phyloP scores from a whole-genome alignment of 2,888 invertebrate genomes.

The Tigriopus californicus region DNA sequence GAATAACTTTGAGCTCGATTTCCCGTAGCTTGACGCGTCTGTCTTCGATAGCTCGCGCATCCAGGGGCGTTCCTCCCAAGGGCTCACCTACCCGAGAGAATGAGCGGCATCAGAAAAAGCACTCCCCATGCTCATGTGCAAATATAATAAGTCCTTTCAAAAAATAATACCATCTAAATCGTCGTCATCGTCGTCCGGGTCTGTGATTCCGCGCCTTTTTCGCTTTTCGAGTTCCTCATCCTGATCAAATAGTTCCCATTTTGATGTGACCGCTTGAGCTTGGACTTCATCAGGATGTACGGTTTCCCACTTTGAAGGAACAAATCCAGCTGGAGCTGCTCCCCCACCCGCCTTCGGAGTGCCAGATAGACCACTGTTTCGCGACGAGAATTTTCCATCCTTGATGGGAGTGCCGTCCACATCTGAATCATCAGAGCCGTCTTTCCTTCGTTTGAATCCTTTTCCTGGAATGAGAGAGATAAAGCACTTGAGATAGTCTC shows the following conservation, averaged over 20 bases:
- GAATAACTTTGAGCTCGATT: constrained; percentile 83
- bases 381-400: constrained; percentile 16
- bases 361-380: not conserved
- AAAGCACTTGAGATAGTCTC: too few relatives aligned
- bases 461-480: too few relatives aligned
- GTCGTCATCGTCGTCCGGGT: constrained; percentile 29
- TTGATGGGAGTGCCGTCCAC: constrained; percentile 26
- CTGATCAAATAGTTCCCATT: constrained; percentile 62
- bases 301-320: constrained; percentile 89
- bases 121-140: too few relatives aligned
- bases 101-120: too few relatives aligned
- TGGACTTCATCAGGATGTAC: constrained; percentile 57
- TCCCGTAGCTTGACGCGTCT: constrained; percentile 59
- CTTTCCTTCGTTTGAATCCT: too few relatives aligned
- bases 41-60: constrained; percentile 43
- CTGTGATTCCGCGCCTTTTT: constrained; percentile 12
- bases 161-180: constrained; percentile 37
- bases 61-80: constrained; percentile 27
- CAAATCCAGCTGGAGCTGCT: constrained; percentile 35
- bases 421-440: constrained; percentile 23
- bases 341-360: not conserved
- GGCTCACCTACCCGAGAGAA: constrained; percentile 34
- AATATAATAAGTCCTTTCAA: too few relatives aligned
- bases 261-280: constrained; percentile 57
- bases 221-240: constrained; percentile 22